phyloP scores from a whole-genome alignment of 2,113 vertebrate species.

The Willisornis vidua region DNA sequence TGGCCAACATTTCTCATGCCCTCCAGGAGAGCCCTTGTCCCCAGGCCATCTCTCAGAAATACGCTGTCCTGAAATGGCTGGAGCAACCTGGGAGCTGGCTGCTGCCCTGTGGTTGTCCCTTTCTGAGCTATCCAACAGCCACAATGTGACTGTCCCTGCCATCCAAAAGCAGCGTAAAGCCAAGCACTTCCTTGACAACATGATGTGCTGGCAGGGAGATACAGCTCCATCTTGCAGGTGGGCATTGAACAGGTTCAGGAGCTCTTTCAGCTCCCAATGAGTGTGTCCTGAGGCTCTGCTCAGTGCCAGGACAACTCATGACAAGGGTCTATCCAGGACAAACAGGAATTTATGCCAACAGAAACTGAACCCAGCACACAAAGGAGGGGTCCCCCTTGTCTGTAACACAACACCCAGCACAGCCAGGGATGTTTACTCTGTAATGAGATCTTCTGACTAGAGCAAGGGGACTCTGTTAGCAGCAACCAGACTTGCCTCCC shows the following conservation, averaged over 20 bases:
- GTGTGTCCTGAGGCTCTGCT: background rate
- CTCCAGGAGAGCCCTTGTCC: background rate
- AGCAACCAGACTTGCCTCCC: background rate
- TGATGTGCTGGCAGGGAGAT: background rate
- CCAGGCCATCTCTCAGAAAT: background rate
- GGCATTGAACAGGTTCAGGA: background rate
- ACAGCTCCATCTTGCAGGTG: background rate
- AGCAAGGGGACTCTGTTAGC: background rate
- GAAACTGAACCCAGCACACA: background rate
- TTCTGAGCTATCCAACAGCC: background rate
- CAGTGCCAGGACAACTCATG: background rate
- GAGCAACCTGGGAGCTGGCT: background rate
- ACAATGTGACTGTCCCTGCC: background rate
- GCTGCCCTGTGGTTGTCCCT: background rate
- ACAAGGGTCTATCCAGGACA: background rate
- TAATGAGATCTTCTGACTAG: background rate
- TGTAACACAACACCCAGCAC: background rate
- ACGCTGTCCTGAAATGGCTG: background rate
- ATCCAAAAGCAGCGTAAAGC: background rate
- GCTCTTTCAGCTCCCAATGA: background rate
- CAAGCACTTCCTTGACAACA: accelerated
- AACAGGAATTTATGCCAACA: background rate
- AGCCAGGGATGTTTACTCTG: background rate
- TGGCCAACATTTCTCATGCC: background rate
- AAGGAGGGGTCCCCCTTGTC: background rate